Conservation (phyloP, 2,888 invertebrate genomes). For the Papilio demoleus region DNA sequence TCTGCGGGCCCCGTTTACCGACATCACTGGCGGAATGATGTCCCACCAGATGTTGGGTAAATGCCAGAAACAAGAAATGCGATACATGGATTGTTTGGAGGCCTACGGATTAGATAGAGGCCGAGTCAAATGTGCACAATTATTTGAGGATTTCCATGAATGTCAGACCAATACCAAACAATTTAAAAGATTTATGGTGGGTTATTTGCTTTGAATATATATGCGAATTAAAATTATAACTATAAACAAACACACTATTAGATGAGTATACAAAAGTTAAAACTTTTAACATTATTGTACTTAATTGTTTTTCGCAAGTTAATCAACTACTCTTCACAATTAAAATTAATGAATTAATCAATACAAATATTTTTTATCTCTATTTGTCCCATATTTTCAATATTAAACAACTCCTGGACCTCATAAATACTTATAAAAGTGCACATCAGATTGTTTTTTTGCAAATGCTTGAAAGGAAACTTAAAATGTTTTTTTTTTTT, state of each 20-base stretch:
- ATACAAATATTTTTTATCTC: no score
- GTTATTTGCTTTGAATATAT: neutral
- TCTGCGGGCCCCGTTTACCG: slow-evolving; percentile 88
- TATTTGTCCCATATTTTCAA: no score
- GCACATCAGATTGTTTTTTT: no score
- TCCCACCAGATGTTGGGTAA: slow-evolving; percentile 86
- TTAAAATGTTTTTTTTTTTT: slow-evolving; percentile 4
- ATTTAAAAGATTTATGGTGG: slow-evolving; percentile 81
- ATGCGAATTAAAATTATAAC: no score
- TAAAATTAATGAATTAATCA: no score
- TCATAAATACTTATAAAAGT: no score
- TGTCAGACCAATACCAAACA: slow-evolving; percentile 86
- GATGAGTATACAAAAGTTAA: no score
- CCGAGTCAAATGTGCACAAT: slow-evolving; percentile 82
- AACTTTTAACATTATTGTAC: no score
- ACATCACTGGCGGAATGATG: slow-evolving; percentile 85
- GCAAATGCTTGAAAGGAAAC: neutral
- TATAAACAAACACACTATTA: no score
- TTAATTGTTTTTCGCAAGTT: no score
- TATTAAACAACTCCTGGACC: no score
- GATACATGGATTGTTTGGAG: slow-evolving; percentile 90
- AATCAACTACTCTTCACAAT: no score
- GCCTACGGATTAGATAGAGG: slow-evolving; percentile 90
- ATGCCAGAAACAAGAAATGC: slow-evolving; percentile 88
- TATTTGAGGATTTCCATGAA: slow-evolving; percentile 88